Percentiles rank a stretch among this genome's conserved stretches.
These are phyloP conservation scores for Tympanuchus pallidicinctus DNA, from an alignment of 2,113 vertebrate genomes.

Conservation along the genomic window DNA sequence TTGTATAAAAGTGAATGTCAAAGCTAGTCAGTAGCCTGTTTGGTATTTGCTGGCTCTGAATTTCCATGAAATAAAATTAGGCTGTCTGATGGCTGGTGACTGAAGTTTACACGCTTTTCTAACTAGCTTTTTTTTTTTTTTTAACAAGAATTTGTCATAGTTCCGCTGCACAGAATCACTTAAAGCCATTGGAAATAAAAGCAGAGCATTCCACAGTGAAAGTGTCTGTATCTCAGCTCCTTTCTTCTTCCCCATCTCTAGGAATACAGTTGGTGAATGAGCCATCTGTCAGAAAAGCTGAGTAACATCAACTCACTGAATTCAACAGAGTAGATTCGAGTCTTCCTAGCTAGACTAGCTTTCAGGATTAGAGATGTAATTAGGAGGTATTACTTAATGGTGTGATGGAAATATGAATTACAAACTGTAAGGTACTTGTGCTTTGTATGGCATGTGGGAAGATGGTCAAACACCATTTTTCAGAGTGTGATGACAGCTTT, in stretches of 20 bases:
- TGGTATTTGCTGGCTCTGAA: background rate
- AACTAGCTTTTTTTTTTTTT: background rate
- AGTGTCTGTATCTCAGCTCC: background rate
- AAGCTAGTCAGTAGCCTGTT: background rate
- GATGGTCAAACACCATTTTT: background rate
- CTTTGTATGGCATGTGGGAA: background rate
- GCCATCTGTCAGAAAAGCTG: rapidly evolving
- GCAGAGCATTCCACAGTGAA: background rate
- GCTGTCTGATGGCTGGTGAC: background rate
- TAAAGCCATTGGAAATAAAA: background rate
- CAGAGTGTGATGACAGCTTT: background rate
- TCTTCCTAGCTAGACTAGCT: background rate
- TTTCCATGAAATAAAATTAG: background rate
- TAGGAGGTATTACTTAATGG: background rate
- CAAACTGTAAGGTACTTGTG: background rate
- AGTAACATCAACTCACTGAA: background rate
- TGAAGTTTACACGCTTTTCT: background rate
- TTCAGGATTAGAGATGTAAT: background rate
- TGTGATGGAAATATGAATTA: background rate
- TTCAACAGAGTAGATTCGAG: background rate
- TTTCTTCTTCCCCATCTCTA: background rate
- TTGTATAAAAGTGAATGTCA: background rate
- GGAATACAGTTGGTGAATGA: background rate
- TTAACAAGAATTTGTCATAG: background rate
- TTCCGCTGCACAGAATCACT: background rate